phyloP scores from a whole-genome alignment of 2,888 invertebrate species.

The Pollenia griseotomentosa region DNA sequence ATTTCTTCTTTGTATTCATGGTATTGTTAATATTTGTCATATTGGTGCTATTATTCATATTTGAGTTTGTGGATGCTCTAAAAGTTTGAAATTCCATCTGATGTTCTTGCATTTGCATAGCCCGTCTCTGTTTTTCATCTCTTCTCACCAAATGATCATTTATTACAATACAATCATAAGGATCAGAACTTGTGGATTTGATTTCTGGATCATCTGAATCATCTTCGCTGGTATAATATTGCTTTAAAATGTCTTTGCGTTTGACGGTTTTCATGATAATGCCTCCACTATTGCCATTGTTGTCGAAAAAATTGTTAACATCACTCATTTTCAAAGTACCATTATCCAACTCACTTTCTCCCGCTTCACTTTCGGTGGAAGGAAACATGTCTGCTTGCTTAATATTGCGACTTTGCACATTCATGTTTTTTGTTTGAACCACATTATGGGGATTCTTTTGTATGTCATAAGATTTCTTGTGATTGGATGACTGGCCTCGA shows the following conservation, averaged over 20 bases:
- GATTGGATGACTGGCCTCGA: constrained; percentile 48
- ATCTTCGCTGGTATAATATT: constrained; percentile 87
- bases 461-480: constrained; percentile 57
- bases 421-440: constrained; percentile 46
- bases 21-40: constrained; percentile 74
- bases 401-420: constrained; percentile 49
- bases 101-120: constrained; percentile 84
- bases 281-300: constrained; percentile 82
- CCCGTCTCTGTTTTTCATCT: constrained; percentile 84
- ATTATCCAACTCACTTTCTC: constrained; percentile 81
- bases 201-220: constrained; percentile 86
- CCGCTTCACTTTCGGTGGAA: constrained; percentile 80
- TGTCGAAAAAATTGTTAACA: constrained; percentile 85
- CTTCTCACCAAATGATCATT: constrained; percentile 88
- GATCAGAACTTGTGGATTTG: constrained; percentile 89
- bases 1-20: constrained; percentile 66
- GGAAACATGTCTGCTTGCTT: constrained; percentile 75
- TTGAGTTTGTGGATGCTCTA: constrained; percentile 84
- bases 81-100: constrained; percentile 85
- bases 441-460: constrained; percentile 43
- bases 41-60: constrained; percentile 81
- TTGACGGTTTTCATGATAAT: constrained; percentile 89
- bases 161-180: constrained; percentile 92
- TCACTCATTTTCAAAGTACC: constrained; percentile 85
- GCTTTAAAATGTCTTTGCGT: constrained; percentile 89